Evolutionary conservation across 2,888 invertebrate species (phyloP), one percentile per base, ranked within the genome.

Genomic region (Nemotelus nigrinus): DNA sequence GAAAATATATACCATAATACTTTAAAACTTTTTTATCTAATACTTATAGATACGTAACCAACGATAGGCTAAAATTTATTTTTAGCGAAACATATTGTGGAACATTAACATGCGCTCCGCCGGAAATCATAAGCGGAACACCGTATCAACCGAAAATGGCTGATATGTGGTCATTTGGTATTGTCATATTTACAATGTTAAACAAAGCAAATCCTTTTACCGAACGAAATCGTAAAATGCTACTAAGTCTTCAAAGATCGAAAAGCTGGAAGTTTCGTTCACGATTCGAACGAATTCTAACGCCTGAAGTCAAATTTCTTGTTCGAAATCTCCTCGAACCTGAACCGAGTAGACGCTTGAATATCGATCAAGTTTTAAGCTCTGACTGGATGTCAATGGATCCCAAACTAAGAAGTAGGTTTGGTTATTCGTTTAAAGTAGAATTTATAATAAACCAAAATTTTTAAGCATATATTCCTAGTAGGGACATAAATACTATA

Each of bases 71-170:
- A 57, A 84, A 85, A 2, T 60, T 83, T 80, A 85, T 92, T 8
- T 84, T 92, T 70, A 94, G 95, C 81, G 91, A 92, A 83, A 96
- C 96, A 0, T 96, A 93, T 84, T 96, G 96, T 83, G 96, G 96
- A 0, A 95, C 95, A n/a, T 88, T 95, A n/a, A 94, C 95, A 3
- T 96, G 96, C 85, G 95, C 94, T 0, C 94, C 96, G 0, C 96
- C 96, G 0, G 96, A 96, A 86, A 92, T 96, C 78, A 88, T 96
- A 77, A 90, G 88, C 84, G 94, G 94, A 0, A 89, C 90, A 55
- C 92, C 93, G 0, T 94, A 94, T 83, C 88, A 92, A 82, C 93
- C 93, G 0, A 92, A 92, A 85, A 83, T 89, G 75, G 90, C 93
- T 2, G 96, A 96, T 84, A 89, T 94, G 82, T 96, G 95, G 96